A percentile compares a stretch with the other conserved stretches of the same genome.
phyloP scores from a whole-genome alignment of 2,888 invertebrate species.

The Mythimna pallens region DNA sequence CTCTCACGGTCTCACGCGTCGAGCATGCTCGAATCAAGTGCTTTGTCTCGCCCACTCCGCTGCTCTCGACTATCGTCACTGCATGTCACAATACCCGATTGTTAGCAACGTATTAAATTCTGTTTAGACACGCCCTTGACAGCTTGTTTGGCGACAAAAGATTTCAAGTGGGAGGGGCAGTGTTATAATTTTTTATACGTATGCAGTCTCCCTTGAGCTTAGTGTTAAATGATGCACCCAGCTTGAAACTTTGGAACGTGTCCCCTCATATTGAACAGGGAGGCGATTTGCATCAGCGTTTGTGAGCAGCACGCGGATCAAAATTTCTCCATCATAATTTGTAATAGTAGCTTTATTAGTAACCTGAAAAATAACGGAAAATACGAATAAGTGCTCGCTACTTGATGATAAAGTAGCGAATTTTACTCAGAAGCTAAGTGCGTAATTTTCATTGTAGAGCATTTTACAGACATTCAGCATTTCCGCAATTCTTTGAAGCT shows the following conservation, averaged over 20 bases:
- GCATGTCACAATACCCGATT: constrained; percentile 71
- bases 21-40: constrained; percentile 72
- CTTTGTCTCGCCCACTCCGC: constrained; percentile 69
- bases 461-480: constrained; percentile 69
- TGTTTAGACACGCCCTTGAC: constrained; percentile 63
- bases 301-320: constrained; percentile 15
- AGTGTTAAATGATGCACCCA: constrained; percentile 19
- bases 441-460: constrained; percentile 62
- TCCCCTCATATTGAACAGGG: constrained; percentile 29
- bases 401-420: constrained; percentile 28
- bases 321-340: constrained; percentile 1
- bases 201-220: background rate
- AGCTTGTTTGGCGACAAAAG: constrained; percentile 61
- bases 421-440: constrained; percentile 55
- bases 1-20: constrained; percentile 75
- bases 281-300: constrained; percentile 32
- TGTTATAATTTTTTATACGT: constrained; percentile 53
- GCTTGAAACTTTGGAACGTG: constrained; percentile 38
- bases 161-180: constrained; percentile 49
- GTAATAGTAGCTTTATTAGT: constrained; percentile 7
- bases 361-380: constrained; percentile 7
- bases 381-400: constrained; percentile 21
- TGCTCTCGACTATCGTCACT: constrained; percentile 59
- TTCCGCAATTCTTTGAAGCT: constrained; percentile 74
- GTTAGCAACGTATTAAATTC: constrained; percentile 65